Evolutionary conservation across 2,888 invertebrate species (phyloP).

Genomic region (Nemoura dubitans): DNA sequence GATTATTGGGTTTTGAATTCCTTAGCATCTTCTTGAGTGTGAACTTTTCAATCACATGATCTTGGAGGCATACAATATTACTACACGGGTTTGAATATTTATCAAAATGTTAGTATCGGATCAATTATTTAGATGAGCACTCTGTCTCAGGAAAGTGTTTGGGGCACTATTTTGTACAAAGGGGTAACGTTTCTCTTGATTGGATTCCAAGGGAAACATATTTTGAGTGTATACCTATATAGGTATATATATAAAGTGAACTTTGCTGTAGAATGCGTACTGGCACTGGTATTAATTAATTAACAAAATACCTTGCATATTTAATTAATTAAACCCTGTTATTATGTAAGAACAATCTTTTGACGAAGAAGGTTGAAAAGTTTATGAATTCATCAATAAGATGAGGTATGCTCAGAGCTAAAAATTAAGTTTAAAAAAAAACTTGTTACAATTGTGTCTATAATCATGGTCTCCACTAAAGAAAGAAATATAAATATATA

Average conservation of each 20-base stretch:
- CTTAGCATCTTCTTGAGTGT: too few species aligned
- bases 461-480: background rate
- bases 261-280: slow-evolving; percentile 32
- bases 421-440: background rate
- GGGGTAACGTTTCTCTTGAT: slow-evolving; percentile 25
- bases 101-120: too few species aligned
- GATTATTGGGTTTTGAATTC: too few species aligned
- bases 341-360: slow-evolving; percentile 27
- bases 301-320: slow-evolving; percentile 42
- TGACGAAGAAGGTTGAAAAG: slow-evolving; percentile 14
- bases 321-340: slow-evolving; percentile 32
- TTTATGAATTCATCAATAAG: slow-evolving; percentile 35
- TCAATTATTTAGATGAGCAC: too few species aligned
- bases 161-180: background rate
- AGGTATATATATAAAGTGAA: too few species aligned
- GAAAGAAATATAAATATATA: too few species aligned
- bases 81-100: too few species aligned
- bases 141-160: too few species aligned
- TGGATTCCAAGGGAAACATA: slow-evolving; percentile 38
- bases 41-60: too few species aligned
- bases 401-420: background rate
- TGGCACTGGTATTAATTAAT: slow-evolving; percentile 40
- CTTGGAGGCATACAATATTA: too few species aligned
- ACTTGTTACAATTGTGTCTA: slow-evolving; percentile 7
- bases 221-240: too few species aligned